Evolutionary conservation across 2,888 invertebrate genomes (phyloP).

Genomic region (Cheilosia soror): DNA sequence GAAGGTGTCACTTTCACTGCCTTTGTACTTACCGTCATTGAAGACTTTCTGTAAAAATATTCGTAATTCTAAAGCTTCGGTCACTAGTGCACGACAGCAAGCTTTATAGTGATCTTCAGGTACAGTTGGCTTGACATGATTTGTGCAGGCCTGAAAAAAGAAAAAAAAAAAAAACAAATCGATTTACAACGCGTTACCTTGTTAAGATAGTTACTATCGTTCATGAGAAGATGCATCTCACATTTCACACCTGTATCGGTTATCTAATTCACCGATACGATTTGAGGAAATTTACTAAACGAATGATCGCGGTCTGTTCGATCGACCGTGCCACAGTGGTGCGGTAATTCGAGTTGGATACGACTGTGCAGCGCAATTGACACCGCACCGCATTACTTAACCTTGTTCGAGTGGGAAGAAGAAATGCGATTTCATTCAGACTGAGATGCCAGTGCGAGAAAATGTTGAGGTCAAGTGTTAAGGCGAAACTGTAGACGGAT

Average conservation of each 20-base stretch:
- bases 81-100: conserved; percentile 95
- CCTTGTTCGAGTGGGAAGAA: conserved; percentile 63
- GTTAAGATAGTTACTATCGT: background rate
- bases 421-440: conserved; percentile 49
- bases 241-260: conserved; percentile 63
- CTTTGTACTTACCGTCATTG: conserved; percentile 83
- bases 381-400: conserved; percentile 67
- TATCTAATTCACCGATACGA: conserved; percentile 54
- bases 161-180: conserved; percentile 47
- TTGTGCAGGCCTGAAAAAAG: conserved; percentile 84
- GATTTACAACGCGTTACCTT: conserved; percentile 29
- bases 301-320: conserved; percentile 23
- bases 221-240: conserved; percentile 51
- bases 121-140: conserved; percentile 84
- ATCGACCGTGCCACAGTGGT: conserved; percentile 6
- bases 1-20: conserved; percentile 10
- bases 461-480: conserved; percentile 60
- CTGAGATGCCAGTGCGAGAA: conserved; percentile 14
- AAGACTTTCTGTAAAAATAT: conserved; percentile 94
- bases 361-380: conserved; percentile 66
- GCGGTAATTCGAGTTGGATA: conserved; percentile 61
- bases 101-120: conserved; percentile 90
- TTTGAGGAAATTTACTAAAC: conserved; percentile 57
- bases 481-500: conserved; percentile 41
- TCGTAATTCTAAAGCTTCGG: conserved; percentile 95